Evolutionary conservation across 2,113 vertebrate genomes (phyloP).

Genomic region (Heliornis fulica): DNA sequence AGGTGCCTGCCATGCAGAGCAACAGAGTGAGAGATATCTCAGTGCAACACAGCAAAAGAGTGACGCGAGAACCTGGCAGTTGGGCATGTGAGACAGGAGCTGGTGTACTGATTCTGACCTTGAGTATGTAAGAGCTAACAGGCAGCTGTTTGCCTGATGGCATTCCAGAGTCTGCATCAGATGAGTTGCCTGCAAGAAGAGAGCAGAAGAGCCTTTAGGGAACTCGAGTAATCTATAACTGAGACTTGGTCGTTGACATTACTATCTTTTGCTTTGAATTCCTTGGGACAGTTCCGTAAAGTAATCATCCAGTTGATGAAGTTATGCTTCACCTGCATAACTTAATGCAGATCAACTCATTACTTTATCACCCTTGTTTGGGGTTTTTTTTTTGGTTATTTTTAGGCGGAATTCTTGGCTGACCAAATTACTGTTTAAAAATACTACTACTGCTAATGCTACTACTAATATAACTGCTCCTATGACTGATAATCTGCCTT

Average conservation of each 20-base stretch:
- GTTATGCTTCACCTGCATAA: not conserved
- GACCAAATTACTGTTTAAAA: not conserved
- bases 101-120: not conserved
- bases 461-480: not conserved
- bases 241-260: not conserved
- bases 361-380: not conserved
- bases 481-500: not conserved
- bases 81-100: not conserved
- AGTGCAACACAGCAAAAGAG: not conserved
- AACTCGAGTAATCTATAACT: not conserved
- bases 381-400: not conserved
- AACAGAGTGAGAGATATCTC: rapidly evolving
- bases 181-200: not conserved
- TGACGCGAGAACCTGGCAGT: not conserved
- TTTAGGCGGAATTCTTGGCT: rapidly evolving
- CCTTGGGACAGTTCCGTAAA: not conserved
- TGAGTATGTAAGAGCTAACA: not conserved
- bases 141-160: not conserved
- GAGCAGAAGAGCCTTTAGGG: not conserved
- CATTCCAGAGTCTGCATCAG: too few relatives aligned
- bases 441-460: not conserved
- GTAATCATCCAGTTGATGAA: not conserved
- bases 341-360: not conserved
- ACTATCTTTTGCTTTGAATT: not conserved
- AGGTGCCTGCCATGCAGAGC: rapidly evolving